Evolutionary conservation across 2,888 invertebrate genomes (phyloP), one percentile per base, ranked within the genome.

Genomic region (Cantharis rufa): DNA sequence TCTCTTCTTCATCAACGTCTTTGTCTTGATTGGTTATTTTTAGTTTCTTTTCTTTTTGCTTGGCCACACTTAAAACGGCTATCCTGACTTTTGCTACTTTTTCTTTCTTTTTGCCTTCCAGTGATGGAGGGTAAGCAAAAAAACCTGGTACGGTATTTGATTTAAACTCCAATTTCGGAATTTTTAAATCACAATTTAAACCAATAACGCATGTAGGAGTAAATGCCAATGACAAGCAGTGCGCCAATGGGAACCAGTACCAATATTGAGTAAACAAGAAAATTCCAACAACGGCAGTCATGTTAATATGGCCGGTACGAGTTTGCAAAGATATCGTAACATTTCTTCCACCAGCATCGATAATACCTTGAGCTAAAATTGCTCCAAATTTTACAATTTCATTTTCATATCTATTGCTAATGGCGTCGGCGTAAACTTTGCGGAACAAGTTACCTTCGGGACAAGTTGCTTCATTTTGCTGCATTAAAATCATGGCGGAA

Each of bases 361-460:
- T 95, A 71, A 95, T 95, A 70, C 87, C 94, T 88, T 98, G 98
- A 2, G 98, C 98, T 76, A 99, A 89, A 84, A 99, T 98, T 18
- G 99, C 98, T 5, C 99, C 99, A 87, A 98, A 99, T 87, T 99
- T 99, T 5, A 98, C 98, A 96, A 99, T 99, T 0, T 98, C 97
- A 88, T 99, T 99, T 88, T 99, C 99, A 86, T 99, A 98, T 87
- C 99, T 99, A 88, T 99, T 99, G 71, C 95, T 94, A 80, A 99
- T 96, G 2, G 99, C 98, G 88, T 98, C 98, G 5, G 97, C 93
- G 85, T 99, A 98, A 18, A 98, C 91, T 81, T 97, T 95, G 27
- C 99, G 92, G 92, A 98, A 98, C 87, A 98, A 98, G 69, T 95
- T 95, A 3, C 97, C 96, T 88, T 98, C 98, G 0, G 98, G 95